Base-by-base conservation (phyloP, 2,113 vertebrate species). In the Camelus dromedarius region DNA sequence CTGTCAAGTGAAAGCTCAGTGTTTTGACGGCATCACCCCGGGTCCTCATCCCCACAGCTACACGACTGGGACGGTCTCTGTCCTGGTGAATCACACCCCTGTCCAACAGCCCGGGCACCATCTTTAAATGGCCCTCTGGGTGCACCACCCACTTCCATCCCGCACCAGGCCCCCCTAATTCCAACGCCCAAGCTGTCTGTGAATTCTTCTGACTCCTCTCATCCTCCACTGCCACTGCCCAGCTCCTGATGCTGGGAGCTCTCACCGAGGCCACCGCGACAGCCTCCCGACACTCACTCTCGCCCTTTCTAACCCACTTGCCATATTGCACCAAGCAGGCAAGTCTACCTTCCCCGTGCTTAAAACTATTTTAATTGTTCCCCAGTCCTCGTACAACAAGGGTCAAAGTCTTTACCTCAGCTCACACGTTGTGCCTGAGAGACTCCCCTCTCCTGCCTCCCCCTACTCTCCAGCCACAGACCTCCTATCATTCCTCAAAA, bases 41-140 rank as follows among this genome's bases (percentile, higher is more conserved):
- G 7, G 19, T 6, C 14, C 26, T 26, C 7, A 20, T 5, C 11
- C 22, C 30, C 20, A 56, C n/a, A 79, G 22, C 58, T 22, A 60
- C 0, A 0, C 3, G 11, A 35, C 30, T 56, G 26, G 10, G 3
- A 13, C 48, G 22, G 9, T 28, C 60, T 6, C 62, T 72, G 12
- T 50, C 56, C 58, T 32, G 28, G 15, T 56, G 52, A 91, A n/a
- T 38, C 66, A 72, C 4, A 22, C 4, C 5, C 42, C n/a, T 24
- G 28, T 20, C 35, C 42, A 26, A 24, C 15, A 3, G n/a, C 38
- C 75, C 54, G 56, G 32, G 4, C 16, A 4, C 66, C 15, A 30
- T 72, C 66, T 54, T 58, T 6, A 24, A 80, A n/a, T 28, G 12
- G 58, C 30, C 73, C 35, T 83, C 56, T 56, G 16, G 24, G 42